Base-by-base conservation (phyloP, 2,113 vertebrate genomes). In the Nymphicus hollandicus region DNA sequence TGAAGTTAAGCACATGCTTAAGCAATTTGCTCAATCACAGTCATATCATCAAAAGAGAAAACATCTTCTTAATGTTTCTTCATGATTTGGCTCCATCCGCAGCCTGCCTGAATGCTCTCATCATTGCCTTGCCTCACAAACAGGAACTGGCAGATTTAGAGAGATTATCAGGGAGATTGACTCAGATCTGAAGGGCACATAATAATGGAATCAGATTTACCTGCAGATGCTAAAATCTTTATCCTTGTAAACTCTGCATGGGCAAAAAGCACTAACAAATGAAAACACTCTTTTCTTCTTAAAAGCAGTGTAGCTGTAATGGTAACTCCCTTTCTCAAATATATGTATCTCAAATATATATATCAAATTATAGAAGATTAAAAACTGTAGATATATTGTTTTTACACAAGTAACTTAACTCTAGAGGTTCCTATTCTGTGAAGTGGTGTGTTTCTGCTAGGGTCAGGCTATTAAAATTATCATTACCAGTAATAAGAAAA, bases 121-220 rank as follows among this genome's bases (percentile, higher is more conserved):
- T 96, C 90, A 91, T 91, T 88, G 69, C 93, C 84, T 81, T 93
- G 82, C 90, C 72, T 93, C 65, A 29, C 25, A 37, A 93, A 92
- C 55, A 79, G 86, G 61, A 93, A 69, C 88, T 76, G 93, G 82
- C 82, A 93, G 89, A 76, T 91, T 96, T 77, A 86, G 79, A 88
- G 68, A 91, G 92, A 90, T 96, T 86, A 95, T 96, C 93, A 50
- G 46, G 61, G 60, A 96, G 85, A 96, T 81, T 95, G 91, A 95
- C 90, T 94, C 55, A 52, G 86, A 94, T 93, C 68, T 84, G 94
- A 96, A 96, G 90, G 90, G 72, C 85, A 92, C 86, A 84, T 39
- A 73, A 84, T 95, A 97, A 93, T 56, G 56, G 92, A 93, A 88
- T 90, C 60, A 95, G 86, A 84, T 95, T 91, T 93, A 93, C 90